Percentiles rank a stretch among this genome's conserved stretches.
Evolutionary conservation across 2,888 invertebrate genomes (phyloP).

Genomic region (Euzophera pinguis): DNA sequence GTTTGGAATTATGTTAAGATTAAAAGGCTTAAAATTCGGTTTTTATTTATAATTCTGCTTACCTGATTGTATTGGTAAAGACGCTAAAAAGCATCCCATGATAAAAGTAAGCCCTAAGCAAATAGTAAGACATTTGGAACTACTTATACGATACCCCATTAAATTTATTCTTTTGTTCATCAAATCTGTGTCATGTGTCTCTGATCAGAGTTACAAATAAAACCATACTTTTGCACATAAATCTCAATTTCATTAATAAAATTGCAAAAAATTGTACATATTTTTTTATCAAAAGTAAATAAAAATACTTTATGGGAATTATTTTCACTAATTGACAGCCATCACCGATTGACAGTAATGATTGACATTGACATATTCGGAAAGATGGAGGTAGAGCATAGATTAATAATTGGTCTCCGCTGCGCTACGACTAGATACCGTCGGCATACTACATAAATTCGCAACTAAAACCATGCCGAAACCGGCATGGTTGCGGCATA

Average conservation of each 20-base stretch:
- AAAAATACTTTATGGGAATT: no score
- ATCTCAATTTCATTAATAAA: neutral
- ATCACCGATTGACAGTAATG: no score
- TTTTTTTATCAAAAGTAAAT: neutral
- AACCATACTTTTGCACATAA: conserved; percentile 5
- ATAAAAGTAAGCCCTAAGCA: conserved; percentile 65
- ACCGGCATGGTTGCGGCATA: no score
- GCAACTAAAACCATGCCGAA: no score
- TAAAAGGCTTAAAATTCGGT: neutral
- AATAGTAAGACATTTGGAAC: conserved; percentile 61
- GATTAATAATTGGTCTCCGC: no score
- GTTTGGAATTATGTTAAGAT: neutral
- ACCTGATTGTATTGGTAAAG: conserved; percentile 64
- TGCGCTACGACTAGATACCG: no score
- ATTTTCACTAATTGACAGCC: no score
- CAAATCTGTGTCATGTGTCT: conserved; percentile 15
- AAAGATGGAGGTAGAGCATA: no score
- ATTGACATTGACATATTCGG: no score
- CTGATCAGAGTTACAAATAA: neutral
- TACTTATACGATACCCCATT: conserved; percentile 60
- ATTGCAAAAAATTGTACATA: neutral
- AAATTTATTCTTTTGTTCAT: conserved; percentile 53
- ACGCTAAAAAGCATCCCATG: conserved; percentile 69
- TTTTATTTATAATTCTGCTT: conserved; percentile 20
- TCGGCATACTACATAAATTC: no score